Conservation (phyloP, 2,888 invertebrate genomes). For the Busseola fusca region DNA sequence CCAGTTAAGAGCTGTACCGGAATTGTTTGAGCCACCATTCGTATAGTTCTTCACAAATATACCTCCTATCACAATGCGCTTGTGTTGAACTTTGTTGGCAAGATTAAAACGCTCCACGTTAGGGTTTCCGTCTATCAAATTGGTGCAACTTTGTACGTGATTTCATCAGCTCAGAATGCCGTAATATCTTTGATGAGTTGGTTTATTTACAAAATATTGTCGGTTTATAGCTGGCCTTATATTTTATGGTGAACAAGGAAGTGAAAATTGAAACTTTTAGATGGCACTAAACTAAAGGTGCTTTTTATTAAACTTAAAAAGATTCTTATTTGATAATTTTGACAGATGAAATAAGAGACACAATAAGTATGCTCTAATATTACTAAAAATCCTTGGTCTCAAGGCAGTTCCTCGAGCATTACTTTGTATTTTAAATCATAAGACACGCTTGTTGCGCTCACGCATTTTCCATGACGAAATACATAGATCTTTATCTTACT, state of each 20-base stretch:
- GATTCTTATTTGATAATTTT: background rate
- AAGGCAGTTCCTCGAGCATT: slow-evolving; percentile 46
- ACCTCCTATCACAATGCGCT: slow-evolving; percentile 60
- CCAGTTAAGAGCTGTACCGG: slow-evolving; percentile 74
- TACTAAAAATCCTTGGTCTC: slow-evolving; percentile 43
- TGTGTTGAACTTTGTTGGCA: slow-evolving; percentile 59
- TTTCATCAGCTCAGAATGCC: slow-evolving; percentile 45
- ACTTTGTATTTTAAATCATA: slow-evolving; percentile 30
- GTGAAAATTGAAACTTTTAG: slow-evolving; percentile 33
- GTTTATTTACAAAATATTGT: slow-evolving; percentile 40
- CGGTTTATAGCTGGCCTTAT: slow-evolving; percentile 20
- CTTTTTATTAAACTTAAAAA: background rate
- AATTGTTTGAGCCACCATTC: slow-evolving; percentile 61
- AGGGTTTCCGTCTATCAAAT: slow-evolving; percentile 53
- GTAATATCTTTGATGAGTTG: slow-evolving; percentile 42
- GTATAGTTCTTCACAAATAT: slow-evolving; percentile 63
- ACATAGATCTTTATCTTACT: slow-evolving; percentile 38
- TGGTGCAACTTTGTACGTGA: slow-evolving; percentile 60
- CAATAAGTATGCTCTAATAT: slow-evolving; percentile 15
- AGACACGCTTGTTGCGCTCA: slow-evolving; percentile 23
- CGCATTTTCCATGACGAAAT: slow-evolving; percentile 45
- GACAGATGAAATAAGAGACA: slow-evolving; percentile 14
- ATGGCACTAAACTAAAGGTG: background rate
- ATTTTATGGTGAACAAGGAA: slow-evolving; percentile 36
- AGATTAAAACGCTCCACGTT: slow-evolving; percentile 58